Conservation (phyloP, 2,113 vertebrate genomes). For the Xenopus laevis region DNA sequence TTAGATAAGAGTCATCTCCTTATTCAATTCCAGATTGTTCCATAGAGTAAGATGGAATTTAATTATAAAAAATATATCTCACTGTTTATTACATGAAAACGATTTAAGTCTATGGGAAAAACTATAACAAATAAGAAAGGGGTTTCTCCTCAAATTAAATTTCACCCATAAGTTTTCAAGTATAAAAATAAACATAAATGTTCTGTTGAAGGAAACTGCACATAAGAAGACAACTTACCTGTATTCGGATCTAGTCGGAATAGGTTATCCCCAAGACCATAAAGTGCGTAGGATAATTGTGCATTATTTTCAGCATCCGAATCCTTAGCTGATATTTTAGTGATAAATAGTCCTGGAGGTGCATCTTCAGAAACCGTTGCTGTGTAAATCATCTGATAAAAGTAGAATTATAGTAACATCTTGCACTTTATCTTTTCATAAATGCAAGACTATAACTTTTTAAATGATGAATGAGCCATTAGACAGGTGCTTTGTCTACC, state of each 20-base stretch:
- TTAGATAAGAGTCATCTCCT: too few species aligned
- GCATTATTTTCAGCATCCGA: slow-evolving; percentile 79
- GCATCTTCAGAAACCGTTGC: slow-evolving; percentile 83
- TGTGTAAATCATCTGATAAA: slow-evolving; percentile 75
- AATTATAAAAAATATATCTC: too few species aligned
- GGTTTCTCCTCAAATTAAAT: too few species aligned
- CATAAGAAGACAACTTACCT: slow-evolving; percentile 59
- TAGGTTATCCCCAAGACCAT: slow-evolving; percentile 79
- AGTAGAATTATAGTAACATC: slow-evolving; percentile 35
- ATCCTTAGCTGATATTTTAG: slow-evolving; percentile 84
- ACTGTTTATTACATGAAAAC: too few species aligned
- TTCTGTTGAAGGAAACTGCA: too few species aligned
- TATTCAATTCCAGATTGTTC: too few species aligned
- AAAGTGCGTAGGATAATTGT: slow-evolving; percentile 83
- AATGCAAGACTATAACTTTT: slow-evolving; percentile 1
- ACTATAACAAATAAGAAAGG: too few species aligned
- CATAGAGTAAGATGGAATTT: too few species aligned
- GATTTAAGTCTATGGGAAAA: too few species aligned
- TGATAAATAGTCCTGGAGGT: slow-evolving; percentile 67
- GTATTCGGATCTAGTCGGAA: slow-evolving; percentile 82
- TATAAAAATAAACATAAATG: too few species aligned
- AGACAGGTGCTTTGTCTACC: slow-evolving; percentile 3
- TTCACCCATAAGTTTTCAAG: too few species aligned
- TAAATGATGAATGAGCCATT: slow-evolving; percentile 18
- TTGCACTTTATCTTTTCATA: slow-evolving; percentile 6